These are phyloP conservation scores for Melanotaenia pygmaea DNA, from an alignment of 2,797 vertebrate species.

Conservation along the genomic window DNA sequence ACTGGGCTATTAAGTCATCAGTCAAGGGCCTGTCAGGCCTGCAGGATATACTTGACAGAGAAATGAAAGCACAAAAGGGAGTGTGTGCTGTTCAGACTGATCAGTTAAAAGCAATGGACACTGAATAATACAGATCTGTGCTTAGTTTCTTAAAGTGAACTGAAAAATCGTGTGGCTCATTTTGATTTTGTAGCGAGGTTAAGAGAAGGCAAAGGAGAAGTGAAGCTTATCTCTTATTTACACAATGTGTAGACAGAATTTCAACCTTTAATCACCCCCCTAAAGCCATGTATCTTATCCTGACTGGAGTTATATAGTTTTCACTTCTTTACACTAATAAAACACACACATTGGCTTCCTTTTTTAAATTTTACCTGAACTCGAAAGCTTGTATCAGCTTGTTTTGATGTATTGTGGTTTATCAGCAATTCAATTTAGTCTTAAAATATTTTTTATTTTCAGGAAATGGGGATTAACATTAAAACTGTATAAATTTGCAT, in stretches of 20 bases:
- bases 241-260: background rate
- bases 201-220: background rate
- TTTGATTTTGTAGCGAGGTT: too few relatives aligned
- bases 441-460: background rate
- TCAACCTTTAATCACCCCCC: background rate
- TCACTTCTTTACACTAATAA: background rate
- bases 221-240: background rate
- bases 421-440: background rate
- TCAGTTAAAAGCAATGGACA: background rate
- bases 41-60: constrained; percentile 31
- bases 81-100: background rate
- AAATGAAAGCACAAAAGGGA: constrained; percentile 14
- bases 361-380: background rate
- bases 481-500: background rate
- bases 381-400: background rate
- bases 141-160: background rate
- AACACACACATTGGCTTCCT: background rate
- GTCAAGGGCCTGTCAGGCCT: constrained; percentile 38
- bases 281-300: background rate
- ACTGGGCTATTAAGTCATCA: constrained; percentile 26
- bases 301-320: background rate
- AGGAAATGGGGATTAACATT: too few relatives aligned
- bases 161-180: background rate
- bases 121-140: constrained; percentile 1
- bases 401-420: background rate